Evolutionary conservation across 37 sponge, comb jelly and placozoan genomes (phyloP), one percentile per base, ranked within the genome.

Genomic region (Cliona cf. orientalis): DNA sequence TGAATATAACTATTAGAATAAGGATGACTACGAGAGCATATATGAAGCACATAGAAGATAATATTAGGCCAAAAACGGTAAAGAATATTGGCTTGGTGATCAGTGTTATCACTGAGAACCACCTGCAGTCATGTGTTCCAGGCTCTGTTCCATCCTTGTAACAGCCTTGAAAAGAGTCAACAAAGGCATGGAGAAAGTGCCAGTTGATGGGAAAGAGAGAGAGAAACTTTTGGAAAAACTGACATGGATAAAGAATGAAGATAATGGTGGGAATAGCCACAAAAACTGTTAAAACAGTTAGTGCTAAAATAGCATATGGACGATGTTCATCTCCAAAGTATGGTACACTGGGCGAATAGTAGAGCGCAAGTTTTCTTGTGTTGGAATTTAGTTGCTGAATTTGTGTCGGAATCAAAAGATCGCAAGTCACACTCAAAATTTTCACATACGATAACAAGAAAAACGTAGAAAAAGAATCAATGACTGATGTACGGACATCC

Each of bases 61-160:
- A 26, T 62, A 22, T 14, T 62, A n/a, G 6, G 23, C 6, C 53
- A 62, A 25, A 62, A 6, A 62, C 6, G 6, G 63, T 25, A 19
- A 62, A 7, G 63, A 62, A 7, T 7, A 62, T n/a, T 9, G 23
- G 11, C 17, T 26, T 9, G 6, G 29, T 7, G 6, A 62, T 62
- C 11, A 62, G 29, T 7, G 7, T 25, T n/a, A 62, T 6, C 7
- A 26, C 63, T 62, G 63, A 9, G 6, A 62, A 14, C 63, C 23
- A 26, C 63, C 63, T 19, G 29, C 29, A 62, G 23, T 62, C 63
- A 6, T n/a, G 6, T 25, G 63, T 62, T 26, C 29, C 29, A n/a
- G 53, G 53, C 14, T n/a, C 63, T 62, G 63, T 62, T 62, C 63
- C 63, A 62, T 62, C 63, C 63, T 62, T 62, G 29, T 25, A n/a